phyloP scores from a whole-genome alignment of 2,888 invertebrate genomes.

The Leucophora obtusa region DNA sequence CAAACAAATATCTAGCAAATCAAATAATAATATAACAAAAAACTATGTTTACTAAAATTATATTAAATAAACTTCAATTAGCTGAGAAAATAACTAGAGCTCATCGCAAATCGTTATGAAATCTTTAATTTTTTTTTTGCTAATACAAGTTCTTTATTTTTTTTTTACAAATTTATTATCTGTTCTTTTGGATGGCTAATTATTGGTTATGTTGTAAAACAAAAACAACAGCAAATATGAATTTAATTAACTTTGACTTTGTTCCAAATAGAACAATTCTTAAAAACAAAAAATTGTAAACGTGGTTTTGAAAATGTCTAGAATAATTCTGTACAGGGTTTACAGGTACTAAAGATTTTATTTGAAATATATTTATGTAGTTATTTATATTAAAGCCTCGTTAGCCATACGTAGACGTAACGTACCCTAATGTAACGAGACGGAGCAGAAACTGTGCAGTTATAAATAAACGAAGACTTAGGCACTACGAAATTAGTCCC shows the following conservation, averaged over 20 bases:
- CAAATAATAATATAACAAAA: conserved; percentile 28
- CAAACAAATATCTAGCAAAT: conserved; percentile 21
- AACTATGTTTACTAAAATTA: conserved; percentile 14
- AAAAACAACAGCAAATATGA: conserved; percentile 24
- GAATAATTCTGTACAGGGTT: background rate
- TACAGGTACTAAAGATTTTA: background rate
- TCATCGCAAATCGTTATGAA: conserved; percentile 66
- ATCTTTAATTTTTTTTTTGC: conserved; percentile 48
- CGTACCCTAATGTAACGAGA: too few relatives aligned
- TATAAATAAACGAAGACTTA: too few relatives aligned
- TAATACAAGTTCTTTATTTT: conserved; percentile 31
- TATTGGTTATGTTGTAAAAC: conserved; percentile 34
- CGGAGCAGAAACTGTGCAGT: too few relatives aligned
- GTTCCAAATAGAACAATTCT: conserved; percentile 20
- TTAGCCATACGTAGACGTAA: too few relatives aligned
- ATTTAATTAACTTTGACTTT: conserved; percentile 60
- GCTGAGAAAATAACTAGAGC: conserved; percentile 65
- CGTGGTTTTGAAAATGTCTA: background rate
- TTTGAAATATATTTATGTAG: background rate
- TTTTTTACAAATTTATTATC: conserved; percentile 7
- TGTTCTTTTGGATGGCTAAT: conserved; percentile 46
- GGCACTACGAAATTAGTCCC: too few relatives aligned
- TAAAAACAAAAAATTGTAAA: conserved; percentile 5
- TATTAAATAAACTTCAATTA: conserved; percentile 61
- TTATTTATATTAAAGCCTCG: too few relatives aligned